Evolutionary conservation across 2,888 invertebrate genomes (phyloP), one percentile per base, ranked within the genome.

Genomic region (Drosophila longiperda): DNA sequence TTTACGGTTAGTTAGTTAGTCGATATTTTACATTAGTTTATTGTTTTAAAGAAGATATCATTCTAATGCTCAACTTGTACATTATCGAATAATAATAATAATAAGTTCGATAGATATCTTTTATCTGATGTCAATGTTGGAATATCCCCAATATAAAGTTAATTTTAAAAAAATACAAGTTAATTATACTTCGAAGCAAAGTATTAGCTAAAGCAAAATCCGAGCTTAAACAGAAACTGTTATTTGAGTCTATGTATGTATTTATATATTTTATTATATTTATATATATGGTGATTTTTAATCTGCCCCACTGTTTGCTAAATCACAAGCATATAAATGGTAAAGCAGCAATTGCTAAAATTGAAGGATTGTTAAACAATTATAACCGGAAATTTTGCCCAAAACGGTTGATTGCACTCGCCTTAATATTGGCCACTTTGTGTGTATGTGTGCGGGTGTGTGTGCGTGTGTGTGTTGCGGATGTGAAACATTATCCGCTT

Each of bases 401-500:
- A 42, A 64, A 65, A 57, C 63, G 66, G 61, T 62, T 67, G 73
- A 66, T 55, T 85, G 72, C 57, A 57, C 48, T 60, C 23, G 29
- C 33, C 59, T 49, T 59, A 32, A 59, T 66, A 63, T 78, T 60
- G 32, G 32, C 17, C 33, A 48, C 23, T 38, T 36, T 53, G 60
- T 58, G 33, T 61, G 17, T 12, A 33, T 57, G 54, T 55, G 54
- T 32, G 20, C 8, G 58, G 32, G 38, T 63, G 33, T 50, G 57
- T 45, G 32, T 45, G 59, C 29, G 66, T 63, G 32, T 50, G 45
- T 38, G 45, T 60, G 17, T 23, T 5, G 42, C 52, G 83, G 61
- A 73, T 66, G 70, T 75, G 69, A 60, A 26, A 65, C 75, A 75
- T 86, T 83, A 80, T 73, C 48, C 54, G 63, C 58, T 71, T 66